A percentile compares a stretch with the other conserved stretches of the same genome.
Evolutionary conservation across 2,888 invertebrate genomes (phyloP).

Genomic region (Listrodromus nycthemerus): DNA sequence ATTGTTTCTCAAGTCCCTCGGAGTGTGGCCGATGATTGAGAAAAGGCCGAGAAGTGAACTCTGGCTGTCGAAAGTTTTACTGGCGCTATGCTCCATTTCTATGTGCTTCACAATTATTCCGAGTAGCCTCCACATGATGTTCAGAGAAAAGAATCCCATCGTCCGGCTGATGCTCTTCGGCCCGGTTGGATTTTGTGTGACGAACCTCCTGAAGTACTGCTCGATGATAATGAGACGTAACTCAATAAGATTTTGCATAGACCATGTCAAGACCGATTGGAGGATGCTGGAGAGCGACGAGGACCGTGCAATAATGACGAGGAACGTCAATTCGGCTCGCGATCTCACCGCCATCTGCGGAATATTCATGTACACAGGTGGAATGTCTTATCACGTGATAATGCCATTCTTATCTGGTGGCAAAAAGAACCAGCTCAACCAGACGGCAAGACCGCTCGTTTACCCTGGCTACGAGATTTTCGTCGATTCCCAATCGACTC

Average conservation of each 20-base stretch:
- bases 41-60: constrained; percentile 37
- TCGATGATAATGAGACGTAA: constrained; percentile 59
- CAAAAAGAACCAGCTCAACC: constrained; percentile 47
- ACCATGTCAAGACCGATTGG: constrained; percentile 71
- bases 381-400: constrained; percentile 71
- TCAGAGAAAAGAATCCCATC: constrained; percentile 49
- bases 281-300: neutral
- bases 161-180: constrained; percentile 58
- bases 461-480: constrained; percentile 66
- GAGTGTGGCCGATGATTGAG: constrained; percentile 65
- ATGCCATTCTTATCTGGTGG: constrained; percentile 68
- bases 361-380: constrained; percentile 73
- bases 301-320: constrained; percentile 70
- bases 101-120: constrained; percentile 55
- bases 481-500: constrained; percentile 66
- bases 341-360: constrained; percentile 65
- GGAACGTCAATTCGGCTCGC: constrained; percentile 66
- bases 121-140: constrained; percentile 45
- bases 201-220: constrained; percentile 62
- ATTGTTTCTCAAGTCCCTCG: constrained; percentile 58
- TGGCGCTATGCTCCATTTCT: constrained; percentile 36
- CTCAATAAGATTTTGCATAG: constrained; percentile 63
- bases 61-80: constrained; percentile 43
- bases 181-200: constrained; percentile 59
- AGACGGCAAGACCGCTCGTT: constrained; percentile 60